These are phyloP conservation scores for Agrilus biguttatus DNA, from an alignment of 2,888 invertebrate species.

Conservation along the genomic window DNA sequence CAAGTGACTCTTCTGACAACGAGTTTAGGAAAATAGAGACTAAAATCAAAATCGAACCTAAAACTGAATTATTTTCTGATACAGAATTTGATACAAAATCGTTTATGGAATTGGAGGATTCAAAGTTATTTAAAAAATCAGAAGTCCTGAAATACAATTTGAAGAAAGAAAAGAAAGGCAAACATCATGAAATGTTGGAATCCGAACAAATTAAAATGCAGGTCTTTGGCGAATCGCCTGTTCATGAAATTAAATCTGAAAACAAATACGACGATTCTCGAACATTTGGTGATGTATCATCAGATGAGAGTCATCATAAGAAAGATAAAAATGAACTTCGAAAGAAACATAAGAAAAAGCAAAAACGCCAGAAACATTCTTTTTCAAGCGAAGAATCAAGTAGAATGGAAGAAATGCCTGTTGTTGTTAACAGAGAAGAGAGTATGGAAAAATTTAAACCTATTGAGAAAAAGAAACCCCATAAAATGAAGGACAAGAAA, in stretches of 20 bases:
- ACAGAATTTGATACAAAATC: conserved; percentile 39
- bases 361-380: conserved; percentile 59
- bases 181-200: conserved; percentile 18
- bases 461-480: conserved; percentile 28
- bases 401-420: conserved; percentile 25
- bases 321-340: conserved; percentile 37
- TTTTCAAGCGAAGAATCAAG: conserved; percentile 41
- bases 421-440: conserved; percentile 18
- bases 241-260: conserved; percentile 24
- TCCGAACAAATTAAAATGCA: conserved; percentile 19
- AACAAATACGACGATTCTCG: conserved; percentile 16
- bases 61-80: conserved; percentile 46
- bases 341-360: conserved; percentile 75
- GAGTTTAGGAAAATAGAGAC: conserved; percentile 40
- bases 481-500: conserved; percentile 45
- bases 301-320: conserved; percentile 23
- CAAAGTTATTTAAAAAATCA: conserved; percentile 19
- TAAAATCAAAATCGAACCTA: conserved; percentile 27
- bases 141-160: conserved; percentile 21
- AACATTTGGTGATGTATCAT: conserved; percentile 19
- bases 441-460: conserved; percentile 23
- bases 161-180: conserved; percentile 26
- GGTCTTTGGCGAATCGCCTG: conserved; percentile 17
- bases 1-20: conserved; percentile 67
- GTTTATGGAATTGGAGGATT: conserved; percentile 22